Base-by-base conservation (phyloP, 2,113 vertebrate species). In the Hemiscyllium ocellatum region DNA sequence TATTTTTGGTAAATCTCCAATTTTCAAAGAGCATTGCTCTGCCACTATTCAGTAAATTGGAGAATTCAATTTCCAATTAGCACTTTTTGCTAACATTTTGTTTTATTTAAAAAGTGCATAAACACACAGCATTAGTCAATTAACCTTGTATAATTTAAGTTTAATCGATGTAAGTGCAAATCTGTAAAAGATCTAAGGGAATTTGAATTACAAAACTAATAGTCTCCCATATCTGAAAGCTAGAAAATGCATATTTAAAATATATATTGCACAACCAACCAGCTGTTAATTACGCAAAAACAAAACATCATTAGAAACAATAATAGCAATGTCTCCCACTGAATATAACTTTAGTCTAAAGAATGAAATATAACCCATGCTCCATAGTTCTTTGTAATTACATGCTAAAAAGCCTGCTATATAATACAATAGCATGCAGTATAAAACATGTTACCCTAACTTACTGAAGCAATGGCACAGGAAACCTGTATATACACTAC, bases 191-290 rank as follows among this genome's bases (percentile, higher is more conserved):
- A 97, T 97, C 97, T 96, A 96, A 97, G 97, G 97, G 97, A 97
- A 97, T 97, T 97, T 20, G 97, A 13, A 91, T 98, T 98, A 98
- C 96, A 98, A 98, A 98, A 98, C 97, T 97, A 97, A 97, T 97
- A 97, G 97, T 96, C 96, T 29, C 96, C 96, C 96, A 65, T 96
- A 96, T 97, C 96, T 96, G 97, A 96, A 95, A 37, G 97, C 97
- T 97, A 97, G 95, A 98, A 98, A 98, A 98, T 97, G 97, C 97
- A 97, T 93, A 29, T 97, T 98, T 97, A 96, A 98, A 98, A 97
- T 97, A 97, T 97, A 98, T 98, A 98, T 98, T 98, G 98, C 98
- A 98, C 98, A 97, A 97, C 97, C 97, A 98, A 98, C 97, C 97
- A 96, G 97, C 96, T 0, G 97, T 97, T 97, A 97, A 97, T 97